Conservation (phyloP, 1,140 invertebrate species). For the Brachionus angularis region DNA sequence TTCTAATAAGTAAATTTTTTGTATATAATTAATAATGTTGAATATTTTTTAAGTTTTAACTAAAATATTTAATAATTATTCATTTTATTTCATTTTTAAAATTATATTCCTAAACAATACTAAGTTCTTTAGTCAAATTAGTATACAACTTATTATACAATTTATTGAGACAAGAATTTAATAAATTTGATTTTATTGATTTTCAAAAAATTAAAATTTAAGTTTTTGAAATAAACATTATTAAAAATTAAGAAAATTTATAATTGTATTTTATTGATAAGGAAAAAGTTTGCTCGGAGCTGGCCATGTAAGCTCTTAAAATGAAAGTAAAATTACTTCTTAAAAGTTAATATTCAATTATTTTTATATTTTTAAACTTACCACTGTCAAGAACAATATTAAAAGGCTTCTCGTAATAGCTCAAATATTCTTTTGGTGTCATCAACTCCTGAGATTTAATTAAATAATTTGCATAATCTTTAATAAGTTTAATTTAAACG, state of each 20-base stretch:
- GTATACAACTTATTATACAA: no score
- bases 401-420: slow-evolving; percentile 26
- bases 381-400: slow-evolving; percentile 23
- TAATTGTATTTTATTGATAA: slow-evolving; percentile 9
- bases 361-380: neutral
- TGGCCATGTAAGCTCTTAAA: slow-evolving; percentile 34
- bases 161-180: no score
- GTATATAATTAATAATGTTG: no score
- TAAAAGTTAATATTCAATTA: neutral
- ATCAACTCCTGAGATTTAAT: slow-evolving; percentile 8
- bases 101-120: no score
- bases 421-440: slow-evolving; percentile 13
- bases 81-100: no score
- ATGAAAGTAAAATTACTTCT: neutral
- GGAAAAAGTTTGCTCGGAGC: slow-evolving; percentile 30
- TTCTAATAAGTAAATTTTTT: no score
- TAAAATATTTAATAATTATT: no score
- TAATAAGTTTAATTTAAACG: neutral
- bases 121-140: no score
- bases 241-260: neutral
- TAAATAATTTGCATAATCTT: slow-evolving; percentile 30
- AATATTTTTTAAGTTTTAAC: no score
- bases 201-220: no score
- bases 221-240: no score
- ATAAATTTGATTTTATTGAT: no score